A percentile compares a stretch with the other conserved stretches of the same genome.
These are phyloP conservation scores for Diarsia brunnea DNA, from an alignment of 2,888 invertebrate genomes.

Conservation along the genomic window DNA sequence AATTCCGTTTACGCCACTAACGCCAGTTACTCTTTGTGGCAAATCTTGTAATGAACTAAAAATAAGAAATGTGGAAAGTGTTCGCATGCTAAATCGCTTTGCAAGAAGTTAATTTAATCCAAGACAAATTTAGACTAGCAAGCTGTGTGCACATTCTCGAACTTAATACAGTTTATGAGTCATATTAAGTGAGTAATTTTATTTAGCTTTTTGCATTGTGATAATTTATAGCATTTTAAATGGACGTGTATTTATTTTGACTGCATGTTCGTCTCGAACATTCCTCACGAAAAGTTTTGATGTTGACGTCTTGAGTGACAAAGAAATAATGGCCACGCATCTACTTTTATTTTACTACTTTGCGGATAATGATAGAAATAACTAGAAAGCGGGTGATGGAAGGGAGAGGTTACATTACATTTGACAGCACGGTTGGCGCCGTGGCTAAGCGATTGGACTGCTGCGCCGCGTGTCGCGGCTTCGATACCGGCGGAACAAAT, in stretches of 20 bases:
- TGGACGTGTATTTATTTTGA: not conserved
- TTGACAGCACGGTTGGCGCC: too few species aligned
- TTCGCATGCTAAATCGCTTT: constrained; percentile 19
- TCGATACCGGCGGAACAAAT: too few species aligned
- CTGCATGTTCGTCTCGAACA: constrained; percentile 3
- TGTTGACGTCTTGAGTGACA: too few species aligned
- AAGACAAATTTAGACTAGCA: constrained; percentile 39
- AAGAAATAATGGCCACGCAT: not conserved
- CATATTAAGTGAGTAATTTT: not conserved
- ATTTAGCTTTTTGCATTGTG: constrained; percentile 2
- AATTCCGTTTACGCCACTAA: constrained; percentile 2
- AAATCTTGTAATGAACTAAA: constrained; percentile 32
- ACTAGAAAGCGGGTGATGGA: too few species aligned
- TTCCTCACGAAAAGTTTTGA: not conserved
- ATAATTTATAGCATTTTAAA: constrained; percentile 3
- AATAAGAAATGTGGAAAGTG: constrained; percentile 34
- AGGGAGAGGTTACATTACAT: too few species aligned
- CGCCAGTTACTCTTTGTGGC: not conserved
- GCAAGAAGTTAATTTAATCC: constrained; percentile 38
- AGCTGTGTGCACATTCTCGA: constrained; percentile 23
- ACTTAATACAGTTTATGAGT: constrained; percentile 2
- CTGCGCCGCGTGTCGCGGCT: too few species aligned
- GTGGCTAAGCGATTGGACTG: too few species aligned
- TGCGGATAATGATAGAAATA: too few species aligned
- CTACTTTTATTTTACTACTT: too few species aligned